phyloP scores from a whole-genome alignment of 2,113 vertebrate genomes.

The Ramphastos sulfuratus region DNA sequence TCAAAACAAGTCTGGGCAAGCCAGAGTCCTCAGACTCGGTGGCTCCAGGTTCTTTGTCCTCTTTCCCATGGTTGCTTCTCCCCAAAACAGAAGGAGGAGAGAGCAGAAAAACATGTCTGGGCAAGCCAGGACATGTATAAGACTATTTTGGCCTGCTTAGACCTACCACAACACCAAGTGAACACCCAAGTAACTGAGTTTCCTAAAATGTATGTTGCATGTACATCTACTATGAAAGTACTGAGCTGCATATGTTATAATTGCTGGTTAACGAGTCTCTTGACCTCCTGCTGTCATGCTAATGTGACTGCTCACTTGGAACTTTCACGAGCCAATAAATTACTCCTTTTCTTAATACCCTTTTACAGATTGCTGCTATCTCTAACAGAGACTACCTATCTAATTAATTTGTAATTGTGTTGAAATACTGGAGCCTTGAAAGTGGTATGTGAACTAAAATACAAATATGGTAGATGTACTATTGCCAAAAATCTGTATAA shows the following conservation, averaged over 20 bases:
- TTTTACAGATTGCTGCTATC: constrained; percentile 49
- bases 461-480: background rate
- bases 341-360: constrained; percentile 24
- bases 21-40: too few relatives aligned
- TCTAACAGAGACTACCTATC: constrained; percentile 40
- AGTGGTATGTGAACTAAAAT: constrained; percentile 9
- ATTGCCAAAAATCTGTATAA: background rate
- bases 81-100: too few relatives aligned
- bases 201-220: rapidly evolving
- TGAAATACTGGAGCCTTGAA: constrained; percentile 50
- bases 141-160: too few relatives aligned
- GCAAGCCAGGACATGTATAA: too few relatives aligned
- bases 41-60: too few relatives aligned
- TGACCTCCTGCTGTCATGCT: constrained; percentile 58
- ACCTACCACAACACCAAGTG: too few relatives aligned
- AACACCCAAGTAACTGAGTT: rapidly evolving
- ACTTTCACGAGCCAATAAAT: constrained; percentile 44
- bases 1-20: too few relatives aligned
- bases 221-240: background rate
- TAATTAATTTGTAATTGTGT: constrained; percentile 64
- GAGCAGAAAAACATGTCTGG: too few relatives aligned
- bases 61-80: too few relatives aligned
- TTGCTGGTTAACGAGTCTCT: constrained; percentile 39
- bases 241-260: background rate
- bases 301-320: constrained; percentile 26